Conservation (phyloP, 2,797 vertebrate species). For the Anabacerthia variegaticeps region DNA sequence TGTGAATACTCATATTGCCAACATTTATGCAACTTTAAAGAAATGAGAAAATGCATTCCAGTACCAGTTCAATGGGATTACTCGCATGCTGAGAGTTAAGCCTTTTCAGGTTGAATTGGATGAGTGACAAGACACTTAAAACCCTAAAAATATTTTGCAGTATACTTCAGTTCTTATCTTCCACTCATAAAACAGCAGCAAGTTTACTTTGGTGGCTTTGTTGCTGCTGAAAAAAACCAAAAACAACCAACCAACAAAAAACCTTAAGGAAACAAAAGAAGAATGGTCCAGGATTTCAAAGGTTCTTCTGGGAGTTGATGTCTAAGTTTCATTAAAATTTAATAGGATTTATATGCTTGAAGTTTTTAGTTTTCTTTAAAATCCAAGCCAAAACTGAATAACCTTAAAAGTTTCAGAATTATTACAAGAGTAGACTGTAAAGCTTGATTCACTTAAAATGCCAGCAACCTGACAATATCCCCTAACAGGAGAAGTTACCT, state of each 20-base stretch:
- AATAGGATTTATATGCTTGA: not conserved
- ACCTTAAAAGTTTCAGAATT: not conserved
- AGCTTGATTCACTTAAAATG: not conserved
- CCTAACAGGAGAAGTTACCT: not conserved
- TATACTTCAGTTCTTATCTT: slow-evolving; percentile 39
- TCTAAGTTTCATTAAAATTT: slow-evolving; percentile 25
- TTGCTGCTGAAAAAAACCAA: not conserved
- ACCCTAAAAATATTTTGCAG: slow-evolving; percentile 8
- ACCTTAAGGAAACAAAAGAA: not conserved
- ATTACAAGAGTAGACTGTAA: not conserved
- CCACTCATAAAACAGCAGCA: slow-evolving; percentile 22
- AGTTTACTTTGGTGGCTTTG: not conserved
- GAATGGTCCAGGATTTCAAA: slow-evolving; percentile 15
- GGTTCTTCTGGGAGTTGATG: not conserved
- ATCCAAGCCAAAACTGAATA: slow-evolving; percentile 9
- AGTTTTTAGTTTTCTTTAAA: slow-evolving; percentile 17
- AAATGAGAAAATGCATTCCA: slow-evolving; percentile 29
- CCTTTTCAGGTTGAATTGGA: slow-evolving; percentile 42
- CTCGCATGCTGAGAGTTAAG: slow-evolving; percentile 40
- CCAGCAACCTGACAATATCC: not conserved
- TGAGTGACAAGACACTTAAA: slow-evolving; percentile 49
- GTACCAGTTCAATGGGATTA: slow-evolving; percentile 36
- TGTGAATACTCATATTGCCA: not conserved
- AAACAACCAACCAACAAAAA: too few relatives aligned
- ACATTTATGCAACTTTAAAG: not conserved